Conservation (phyloP, 2,888 invertebrate genomes). For the Papilio protenor region DNA sequence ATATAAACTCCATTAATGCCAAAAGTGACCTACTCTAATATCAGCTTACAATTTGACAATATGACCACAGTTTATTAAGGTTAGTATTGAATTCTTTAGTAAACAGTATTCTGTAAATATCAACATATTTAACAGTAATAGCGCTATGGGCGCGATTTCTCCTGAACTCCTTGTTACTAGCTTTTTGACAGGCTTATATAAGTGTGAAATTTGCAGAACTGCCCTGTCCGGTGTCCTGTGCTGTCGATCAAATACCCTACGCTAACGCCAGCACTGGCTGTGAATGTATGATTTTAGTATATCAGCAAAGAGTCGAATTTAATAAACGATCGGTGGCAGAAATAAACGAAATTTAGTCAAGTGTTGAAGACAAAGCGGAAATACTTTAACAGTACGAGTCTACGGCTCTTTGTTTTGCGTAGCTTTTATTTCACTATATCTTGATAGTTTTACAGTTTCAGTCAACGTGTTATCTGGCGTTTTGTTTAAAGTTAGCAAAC, state of each 20-base stretch:
- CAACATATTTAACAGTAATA: no score
- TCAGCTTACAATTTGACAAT: neutral
- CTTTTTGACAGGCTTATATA: no score
- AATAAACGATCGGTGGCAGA: neutral
- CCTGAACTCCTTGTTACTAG: no score
- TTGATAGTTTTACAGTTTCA: neutral
- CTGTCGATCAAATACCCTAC: no score
- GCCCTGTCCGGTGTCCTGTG: no score
- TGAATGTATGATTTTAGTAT: neutral
- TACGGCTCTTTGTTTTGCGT: constrained; percentile 16
- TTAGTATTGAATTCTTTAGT: no score
- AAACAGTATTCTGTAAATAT: no score
- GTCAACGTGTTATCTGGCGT: constrained; percentile 13
- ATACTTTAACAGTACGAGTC: constrained; percentile 22
- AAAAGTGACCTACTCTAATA: no score
- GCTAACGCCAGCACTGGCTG: neutral
- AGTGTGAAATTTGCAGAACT: no score
- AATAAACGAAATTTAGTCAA: constrained; percentile 37
- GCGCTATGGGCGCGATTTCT: no score
- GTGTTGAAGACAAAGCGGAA: constrained; percentile 26
- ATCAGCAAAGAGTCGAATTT: neutral
- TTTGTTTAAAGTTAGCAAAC: neutral
- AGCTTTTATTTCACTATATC: constrained; percentile 4
- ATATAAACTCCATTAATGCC: no score
- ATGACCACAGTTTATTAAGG: neutral